These are phyloP conservation scores for Oreochromis tanganicae DNA, from an alignment of 2,113 vertebrate species.

Conservation along the genomic window DNA sequence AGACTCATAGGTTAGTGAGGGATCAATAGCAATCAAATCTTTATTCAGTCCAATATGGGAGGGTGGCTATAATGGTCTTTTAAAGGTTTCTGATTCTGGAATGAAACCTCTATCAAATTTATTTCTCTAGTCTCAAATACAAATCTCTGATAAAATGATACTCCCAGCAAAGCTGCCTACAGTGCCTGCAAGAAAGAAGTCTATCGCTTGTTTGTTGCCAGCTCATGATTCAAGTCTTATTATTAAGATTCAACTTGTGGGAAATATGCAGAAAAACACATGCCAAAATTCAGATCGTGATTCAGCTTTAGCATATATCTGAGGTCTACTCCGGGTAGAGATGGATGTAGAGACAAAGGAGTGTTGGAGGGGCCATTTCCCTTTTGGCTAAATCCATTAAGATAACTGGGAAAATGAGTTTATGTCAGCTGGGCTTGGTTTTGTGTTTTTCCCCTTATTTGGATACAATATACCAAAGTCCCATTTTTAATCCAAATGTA, in stretches of 20 bases:
- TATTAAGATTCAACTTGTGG: not conserved
- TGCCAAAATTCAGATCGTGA: not conserved
- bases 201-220: not conserved
- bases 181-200: not conserved
- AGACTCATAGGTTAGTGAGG: not conserved
- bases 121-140: not conserved
- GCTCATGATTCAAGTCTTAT: not conserved
- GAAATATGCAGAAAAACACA: not conserved
- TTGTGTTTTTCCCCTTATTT: not conserved
- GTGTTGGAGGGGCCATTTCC: not conserved
- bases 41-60: not conserved
- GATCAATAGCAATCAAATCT: not conserved
- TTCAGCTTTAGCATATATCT: not conserved
- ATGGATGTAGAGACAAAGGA: not conserved
- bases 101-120: not conserved
- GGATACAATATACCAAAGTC: not conserved
- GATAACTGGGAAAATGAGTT: not conserved
- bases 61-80: not conserved
- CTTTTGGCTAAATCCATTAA: not conserved
- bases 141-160: not conserved
- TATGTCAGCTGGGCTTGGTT: not conserved
- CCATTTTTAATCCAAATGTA: not conserved
- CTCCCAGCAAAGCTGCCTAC: not conserved
- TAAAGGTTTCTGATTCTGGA: not conserved
- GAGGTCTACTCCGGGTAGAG: not conserved